Evolutionary conservation across 2,888 invertebrate species (phyloP), one percentile per base, ranked within the genome.

Genomic region (Mythimna vitellina): DNA sequence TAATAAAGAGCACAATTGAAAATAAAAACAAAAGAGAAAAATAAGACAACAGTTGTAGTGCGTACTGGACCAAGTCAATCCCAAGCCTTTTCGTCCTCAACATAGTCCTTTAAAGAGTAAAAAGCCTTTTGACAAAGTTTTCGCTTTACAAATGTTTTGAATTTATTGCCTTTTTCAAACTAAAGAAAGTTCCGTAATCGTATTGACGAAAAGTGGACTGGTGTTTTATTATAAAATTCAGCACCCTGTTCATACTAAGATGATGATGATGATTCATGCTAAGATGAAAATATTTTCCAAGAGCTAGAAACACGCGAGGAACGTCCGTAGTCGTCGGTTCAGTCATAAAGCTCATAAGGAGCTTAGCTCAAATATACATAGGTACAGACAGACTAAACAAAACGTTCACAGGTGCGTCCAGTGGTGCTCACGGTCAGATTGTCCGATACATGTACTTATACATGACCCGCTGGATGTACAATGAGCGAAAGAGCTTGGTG

Each of bases 341-440:
- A 76, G 56, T 54, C 46, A 67, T 69, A 65, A 64, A 73, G 54
- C 77, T 70, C 69, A 42, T 57, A 65, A 69, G 75, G 70, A 72
- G 72, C 78, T 64, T 69, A 69, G 63, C 68, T 72, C 67, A 62
- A 71, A 78, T 73, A 71, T 76, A 81, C 76, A 64, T 73, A 81
- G 70, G 56, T 71, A 82, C 73, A 84, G 81, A 82, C 70, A 84
- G 81, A 81, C 76, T 78, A 80, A 80, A 82, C 80, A 84, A 82
- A 85, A 65, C 68, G 64, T 73, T 73, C 60, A 35, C 81, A 82
- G 80, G 80, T 78, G 81, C 68, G 77, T 78, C 73, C 74, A 78
- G 80, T 78, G 80, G 82, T 81, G 85, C 76, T 83, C 81, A 83
- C 78, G 88, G 84, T 79, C 84, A 86, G 88, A 89, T 87, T 87